Conservation (phyloP, 1,140 invertebrate genomes). For the Chlorops oryzae region DNA sequence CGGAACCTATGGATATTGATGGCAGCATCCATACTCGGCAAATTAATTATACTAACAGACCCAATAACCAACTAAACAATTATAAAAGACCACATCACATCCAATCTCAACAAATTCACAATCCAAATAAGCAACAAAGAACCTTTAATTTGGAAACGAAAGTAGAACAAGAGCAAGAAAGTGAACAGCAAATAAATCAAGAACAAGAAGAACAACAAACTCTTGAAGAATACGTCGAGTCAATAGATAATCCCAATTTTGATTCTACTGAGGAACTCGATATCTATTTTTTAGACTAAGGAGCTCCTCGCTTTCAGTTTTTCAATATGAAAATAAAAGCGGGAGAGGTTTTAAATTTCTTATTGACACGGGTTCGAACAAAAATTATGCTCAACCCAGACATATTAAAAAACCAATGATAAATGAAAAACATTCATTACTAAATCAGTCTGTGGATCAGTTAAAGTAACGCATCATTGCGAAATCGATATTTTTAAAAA, state of each 20-base stretch:
- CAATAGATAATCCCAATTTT: no score
- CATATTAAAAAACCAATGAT: no score
- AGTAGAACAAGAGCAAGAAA: no score
- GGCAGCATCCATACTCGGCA: background rate
- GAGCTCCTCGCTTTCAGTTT: constrained; percentile 7
- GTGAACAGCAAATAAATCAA: no score
- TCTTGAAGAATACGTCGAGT: no score
- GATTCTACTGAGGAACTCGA: constrained; percentile 7
- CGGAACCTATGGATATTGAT: background rate
- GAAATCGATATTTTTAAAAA: no score
- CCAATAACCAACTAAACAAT: no score
- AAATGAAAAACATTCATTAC: no score
- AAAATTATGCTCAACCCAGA: constrained; percentile 13
- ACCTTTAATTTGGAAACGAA: constrained; percentile 9
- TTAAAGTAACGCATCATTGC: no score
- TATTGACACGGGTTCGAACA: constrained; percentile 13
- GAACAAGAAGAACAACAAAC: no score
- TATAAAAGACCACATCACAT: constrained; percentile 4
- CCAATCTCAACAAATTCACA: background rate
- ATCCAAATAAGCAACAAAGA: background rate
- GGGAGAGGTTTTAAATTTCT: constrained; percentile 10
- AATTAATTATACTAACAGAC: constrained; percentile 8
- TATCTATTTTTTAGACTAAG: constrained; percentile 11
- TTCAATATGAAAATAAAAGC: constrained; percentile 8
- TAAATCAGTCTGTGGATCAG: no score